A percentile compares a stretch with the other conserved stretches of the same genome.
Evolutionary conservation across 2,888 invertebrate species (phyloP).

Genomic region (Chloroclystis v-ata): DNA sequence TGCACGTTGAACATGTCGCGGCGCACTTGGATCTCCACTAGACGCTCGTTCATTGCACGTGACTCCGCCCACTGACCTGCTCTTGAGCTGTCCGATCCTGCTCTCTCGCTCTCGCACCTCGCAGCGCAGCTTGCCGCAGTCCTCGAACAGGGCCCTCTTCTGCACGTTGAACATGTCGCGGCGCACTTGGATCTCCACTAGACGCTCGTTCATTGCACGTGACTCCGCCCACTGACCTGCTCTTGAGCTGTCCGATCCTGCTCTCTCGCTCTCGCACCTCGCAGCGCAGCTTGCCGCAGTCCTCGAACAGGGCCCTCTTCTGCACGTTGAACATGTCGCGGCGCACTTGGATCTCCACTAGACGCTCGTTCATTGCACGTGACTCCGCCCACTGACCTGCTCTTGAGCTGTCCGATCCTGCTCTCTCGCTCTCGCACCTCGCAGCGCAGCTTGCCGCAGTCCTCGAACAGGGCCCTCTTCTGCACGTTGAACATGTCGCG

Average conservation of each 20-base stretch:
- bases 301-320: conserved; percentile 79
- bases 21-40: conserved; percentile 81
- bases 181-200: conserved; percentile 81
- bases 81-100: conserved; percentile 81
- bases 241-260: conserved; percentile 81
- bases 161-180: conserved; percentile 81
- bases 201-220: conserved; percentile 82
- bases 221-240: no score
- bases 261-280: conserved; percentile 81
- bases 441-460: conserved; percentile 79
- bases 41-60: no score
- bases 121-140: conserved; percentile 79
- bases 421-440: conserved; percentile 81
- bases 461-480: conserved; percentile 79
- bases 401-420: conserved; percentile 81
- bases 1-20: conserved; percentile 81
- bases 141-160: conserved; percentile 79
- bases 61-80: conserved; percentile 73
- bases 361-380: no score
- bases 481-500: conserved; percentile 81
- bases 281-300: conserved; percentile 79
- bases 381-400: conserved; percentile 73
- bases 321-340: conserved; percentile 81
- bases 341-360: conserved; percentile 81
- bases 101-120: conserved; percentile 81